Conservation (phyloP, 2,797 vertebrate genomes). For the Gobio occitaniae region DNA sequence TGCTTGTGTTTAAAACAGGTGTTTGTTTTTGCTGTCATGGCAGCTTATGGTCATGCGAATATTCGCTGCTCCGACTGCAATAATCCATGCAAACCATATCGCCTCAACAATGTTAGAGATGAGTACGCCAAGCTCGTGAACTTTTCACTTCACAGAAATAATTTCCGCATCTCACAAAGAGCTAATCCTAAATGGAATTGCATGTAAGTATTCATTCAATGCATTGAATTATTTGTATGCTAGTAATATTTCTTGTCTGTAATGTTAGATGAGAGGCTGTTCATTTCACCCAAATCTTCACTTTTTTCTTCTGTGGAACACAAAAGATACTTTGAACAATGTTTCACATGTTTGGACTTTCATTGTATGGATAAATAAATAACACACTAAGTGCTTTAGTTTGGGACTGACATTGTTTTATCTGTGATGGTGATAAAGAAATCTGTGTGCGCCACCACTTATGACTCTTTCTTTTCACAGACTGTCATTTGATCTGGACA, state of each 20-base stretch:
- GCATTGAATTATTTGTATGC: background rate
- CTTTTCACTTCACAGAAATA: background rate
- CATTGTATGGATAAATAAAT: no score
- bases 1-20: slow-evolving; percentile 19
- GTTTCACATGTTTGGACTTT: no score
- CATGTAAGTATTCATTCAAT: background rate
- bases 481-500: no score
- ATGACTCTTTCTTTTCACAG: no score
- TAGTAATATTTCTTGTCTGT: background rate
- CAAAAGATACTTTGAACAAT: no score
- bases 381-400: no score
- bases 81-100: accelerated
- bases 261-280: no score
- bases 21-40: background rate
- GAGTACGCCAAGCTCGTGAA: accelerated
- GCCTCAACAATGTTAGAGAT: accelerated
- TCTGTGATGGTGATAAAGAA: no score
- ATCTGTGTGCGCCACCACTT: no score
- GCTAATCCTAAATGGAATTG: background rate
- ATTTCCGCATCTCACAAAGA: accelerated
- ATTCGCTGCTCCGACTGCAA: background rate
- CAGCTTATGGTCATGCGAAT: background rate
- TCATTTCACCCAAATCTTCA: no score
- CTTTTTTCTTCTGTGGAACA: no score
- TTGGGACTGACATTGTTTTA: no score